These are phyloP conservation scores for Pangasianodon hypophthalmus DNA, from an alignment of 2,113 vertebrate genomes.

Conservation along the genomic window DNA sequence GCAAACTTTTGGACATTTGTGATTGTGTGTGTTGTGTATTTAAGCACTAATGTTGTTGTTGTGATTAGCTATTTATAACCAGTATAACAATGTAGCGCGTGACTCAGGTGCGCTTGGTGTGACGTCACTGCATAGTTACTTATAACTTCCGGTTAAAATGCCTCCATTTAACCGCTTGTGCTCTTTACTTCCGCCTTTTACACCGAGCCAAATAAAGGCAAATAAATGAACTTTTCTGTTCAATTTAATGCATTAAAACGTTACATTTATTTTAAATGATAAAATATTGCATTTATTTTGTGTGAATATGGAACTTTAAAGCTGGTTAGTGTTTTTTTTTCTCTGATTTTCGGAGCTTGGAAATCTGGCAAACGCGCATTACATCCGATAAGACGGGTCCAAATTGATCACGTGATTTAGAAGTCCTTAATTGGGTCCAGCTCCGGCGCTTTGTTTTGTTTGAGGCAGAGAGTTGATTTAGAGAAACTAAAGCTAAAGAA, in stretches of 20 bases:
- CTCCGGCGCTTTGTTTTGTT: background rate
- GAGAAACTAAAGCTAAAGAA: no score
- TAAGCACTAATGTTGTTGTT: no score
- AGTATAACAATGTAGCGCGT: background rate
- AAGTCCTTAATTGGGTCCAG: background rate
- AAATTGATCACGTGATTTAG: background rate
- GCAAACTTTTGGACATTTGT: background rate
- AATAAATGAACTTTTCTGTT: no score
- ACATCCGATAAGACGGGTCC: background rate
- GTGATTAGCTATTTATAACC: background rate
- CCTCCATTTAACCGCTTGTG: no score
- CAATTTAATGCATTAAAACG: no score
- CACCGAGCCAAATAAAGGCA: no score
- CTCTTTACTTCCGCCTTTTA: no score
- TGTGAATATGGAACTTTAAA: background rate
- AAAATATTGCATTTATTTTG: background rate
- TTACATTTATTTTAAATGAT: no score
- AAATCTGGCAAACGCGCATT: no score
- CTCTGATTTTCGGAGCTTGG: no score
- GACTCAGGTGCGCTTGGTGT: background rate
- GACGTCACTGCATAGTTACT: background rate
- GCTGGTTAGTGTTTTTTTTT: background rate
- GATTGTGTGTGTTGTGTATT: background rate
- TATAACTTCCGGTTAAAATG: no score
- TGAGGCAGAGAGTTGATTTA: no score